phyloP scores from a whole-genome alignment of 2,888 invertebrate genomes.

The Nemurella pictetii region DNA sequence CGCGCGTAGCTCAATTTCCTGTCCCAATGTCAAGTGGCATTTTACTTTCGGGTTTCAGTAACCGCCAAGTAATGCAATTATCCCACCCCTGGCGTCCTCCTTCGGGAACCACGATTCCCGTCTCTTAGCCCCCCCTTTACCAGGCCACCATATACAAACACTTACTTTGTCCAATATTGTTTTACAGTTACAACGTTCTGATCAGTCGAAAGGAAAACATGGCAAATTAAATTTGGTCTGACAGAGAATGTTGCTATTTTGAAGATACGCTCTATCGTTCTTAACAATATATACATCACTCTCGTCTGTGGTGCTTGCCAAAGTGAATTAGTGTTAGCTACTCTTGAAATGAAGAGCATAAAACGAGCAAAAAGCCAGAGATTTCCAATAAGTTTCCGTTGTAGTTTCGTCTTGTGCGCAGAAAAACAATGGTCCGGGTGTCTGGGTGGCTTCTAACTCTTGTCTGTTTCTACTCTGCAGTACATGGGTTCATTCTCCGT shows the following conservation, averaged over 20 bases:
- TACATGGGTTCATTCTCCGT: conserved; percentile 80
- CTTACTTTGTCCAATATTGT: conserved; percentile 38
- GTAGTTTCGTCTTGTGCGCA: background rate
- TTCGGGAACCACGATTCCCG: background rate
- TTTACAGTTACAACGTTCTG: conserved; percentile 39
- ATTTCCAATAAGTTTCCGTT: background rate
- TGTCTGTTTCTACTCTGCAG: conserved; percentile 55
- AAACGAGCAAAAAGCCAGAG: background rate
- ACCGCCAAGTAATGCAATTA: conserved; percentile 34
- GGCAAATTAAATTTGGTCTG: conserved; percentile 37
- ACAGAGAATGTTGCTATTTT: conserved; percentile 26
- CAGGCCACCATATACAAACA: conserved; percentile 12
- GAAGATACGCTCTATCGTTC: background rate
- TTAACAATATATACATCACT: background rate
- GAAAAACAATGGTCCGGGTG: background rate
- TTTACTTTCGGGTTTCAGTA: conserved; percentile 18
- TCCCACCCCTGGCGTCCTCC: background rate
- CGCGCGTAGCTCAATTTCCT: conserved; percentile 13
- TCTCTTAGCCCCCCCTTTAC: background rate
- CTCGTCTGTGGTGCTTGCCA: background rate
- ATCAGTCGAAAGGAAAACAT: conserved; percentile 35
- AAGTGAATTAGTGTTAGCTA: background rate
- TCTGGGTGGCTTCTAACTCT: background rate
- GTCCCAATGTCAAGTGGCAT: background rate
- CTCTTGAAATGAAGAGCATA: background rate